Evolutionary conservation across 1,140 invertebrate species (phyloP).

Genomic region (Schlechtendalia chinensis): DNA sequence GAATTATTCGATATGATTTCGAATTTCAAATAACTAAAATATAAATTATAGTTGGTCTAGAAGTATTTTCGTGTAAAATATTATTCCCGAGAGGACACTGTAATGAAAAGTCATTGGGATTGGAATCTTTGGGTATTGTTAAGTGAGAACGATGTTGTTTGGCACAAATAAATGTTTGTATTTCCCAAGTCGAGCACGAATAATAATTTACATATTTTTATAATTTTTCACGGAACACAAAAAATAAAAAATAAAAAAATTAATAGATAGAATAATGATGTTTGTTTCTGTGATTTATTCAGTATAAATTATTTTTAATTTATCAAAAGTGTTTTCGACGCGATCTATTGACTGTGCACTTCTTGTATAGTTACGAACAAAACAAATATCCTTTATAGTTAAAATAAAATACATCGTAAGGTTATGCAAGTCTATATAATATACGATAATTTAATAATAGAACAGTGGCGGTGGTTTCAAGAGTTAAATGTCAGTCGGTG

Average conservation of each 20-base stretch:
- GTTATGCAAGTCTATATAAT: too few relatives aligned
- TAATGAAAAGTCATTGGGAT: conserved; percentile 19
- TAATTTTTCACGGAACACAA: neutral
- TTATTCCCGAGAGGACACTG: neutral
- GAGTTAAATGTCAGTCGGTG: too few relatives aligned
- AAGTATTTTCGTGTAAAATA: neutral
- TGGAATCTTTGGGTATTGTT: neutral
- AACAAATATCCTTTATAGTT: too few relatives aligned
- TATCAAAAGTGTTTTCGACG: neutral
- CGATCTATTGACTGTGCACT: too few relatives aligned
- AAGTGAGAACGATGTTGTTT: neutral
- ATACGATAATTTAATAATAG: too few relatives aligned
- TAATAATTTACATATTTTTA: neutral
- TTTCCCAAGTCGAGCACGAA: neutral
- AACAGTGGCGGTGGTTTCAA: too few relatives aligned
- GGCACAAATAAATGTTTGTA: neutral
- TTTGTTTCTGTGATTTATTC: too few relatives aligned
- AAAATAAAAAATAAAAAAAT: too few relatives aligned
- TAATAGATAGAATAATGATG: too few relatives aligned
- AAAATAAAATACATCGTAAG: too few relatives aligned
- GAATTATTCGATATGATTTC: neutral
- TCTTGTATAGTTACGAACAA: too few relatives aligned
- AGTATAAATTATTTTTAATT: neutral
- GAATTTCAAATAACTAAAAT: neutral
- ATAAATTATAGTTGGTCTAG: neutral